Conservation (phyloP, 2,888 invertebrate genomes). For the Ditylenchus weischeri region DNA sequence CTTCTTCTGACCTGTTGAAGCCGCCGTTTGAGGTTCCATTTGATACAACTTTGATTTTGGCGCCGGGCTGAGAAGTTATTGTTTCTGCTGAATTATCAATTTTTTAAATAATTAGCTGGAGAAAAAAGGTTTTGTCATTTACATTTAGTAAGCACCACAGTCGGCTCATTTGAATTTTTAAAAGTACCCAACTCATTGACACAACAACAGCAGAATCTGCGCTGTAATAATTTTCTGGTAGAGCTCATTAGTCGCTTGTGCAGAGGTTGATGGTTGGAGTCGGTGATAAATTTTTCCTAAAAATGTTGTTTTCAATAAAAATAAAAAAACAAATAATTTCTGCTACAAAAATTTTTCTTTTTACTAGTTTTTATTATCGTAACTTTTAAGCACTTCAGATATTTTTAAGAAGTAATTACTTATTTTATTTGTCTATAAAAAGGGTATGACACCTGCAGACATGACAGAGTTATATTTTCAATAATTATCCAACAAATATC, state of each 20-base stretch:
- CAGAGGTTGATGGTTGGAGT: background rate
- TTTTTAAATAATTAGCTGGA: too few species aligned
- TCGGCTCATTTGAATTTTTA: constrained; percentile 2
- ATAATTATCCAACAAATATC: too few species aligned
- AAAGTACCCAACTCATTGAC: background rate
- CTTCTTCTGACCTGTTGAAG: background rate
- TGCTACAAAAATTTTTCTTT: too few species aligned
- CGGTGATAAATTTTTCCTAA: too few species aligned
- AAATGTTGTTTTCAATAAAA: too few species aligned
- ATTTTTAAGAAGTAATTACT: too few species aligned
- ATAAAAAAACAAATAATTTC: too few species aligned
- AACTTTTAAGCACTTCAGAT: too few species aligned
- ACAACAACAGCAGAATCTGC: constrained; percentile 5
- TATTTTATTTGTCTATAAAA: too few species aligned
- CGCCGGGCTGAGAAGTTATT: constrained; percentile 2
- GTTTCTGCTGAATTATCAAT: background rate
- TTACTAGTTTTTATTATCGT: too few species aligned
- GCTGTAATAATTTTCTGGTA: background rate
- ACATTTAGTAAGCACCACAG: background rate
- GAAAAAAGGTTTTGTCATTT: background rate
- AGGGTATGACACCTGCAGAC: too few species aligned
- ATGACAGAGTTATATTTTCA: too few species aligned
- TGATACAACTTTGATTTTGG: background rate
- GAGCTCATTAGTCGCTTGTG: constrained; percentile 1
- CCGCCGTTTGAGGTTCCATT: background rate